phyloP scores from a whole-genome alignment of 2,113 vertebrate species.

The Dasypus novemcinctus region DNA sequence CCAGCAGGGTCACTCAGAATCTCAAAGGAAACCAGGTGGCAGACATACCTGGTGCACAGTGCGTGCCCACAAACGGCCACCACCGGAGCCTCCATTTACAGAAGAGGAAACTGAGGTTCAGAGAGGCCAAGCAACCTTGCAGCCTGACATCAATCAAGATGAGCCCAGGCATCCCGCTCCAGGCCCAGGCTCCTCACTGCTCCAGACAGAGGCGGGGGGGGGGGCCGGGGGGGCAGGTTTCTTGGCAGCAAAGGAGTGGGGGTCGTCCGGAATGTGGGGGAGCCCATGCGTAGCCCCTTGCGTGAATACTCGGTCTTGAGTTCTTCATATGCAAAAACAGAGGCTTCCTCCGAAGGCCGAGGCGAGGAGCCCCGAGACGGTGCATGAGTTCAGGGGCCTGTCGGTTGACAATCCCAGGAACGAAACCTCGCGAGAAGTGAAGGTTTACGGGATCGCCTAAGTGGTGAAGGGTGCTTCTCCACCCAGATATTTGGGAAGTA shows the following conservation, averaged over 20 bases:
- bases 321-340: background rate
- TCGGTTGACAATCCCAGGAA: no score
- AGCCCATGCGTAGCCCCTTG: background rate
- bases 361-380: accelerated
- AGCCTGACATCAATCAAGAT: background rate
- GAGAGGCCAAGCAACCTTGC: background rate
- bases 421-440: no score
- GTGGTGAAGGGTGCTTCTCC: background rate
- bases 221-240: background rate
- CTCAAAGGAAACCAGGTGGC: background rate
- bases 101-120: constrained; percentile 15
- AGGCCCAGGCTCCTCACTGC: background rate
- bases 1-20: background rate
- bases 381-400: no score
- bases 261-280: accelerated
- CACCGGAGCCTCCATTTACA: background rate
- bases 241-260: background rate
- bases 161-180: background rate
- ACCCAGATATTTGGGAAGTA: background rate
- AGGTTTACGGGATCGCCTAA: background rate
- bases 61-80: background rate
- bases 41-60: background rate
- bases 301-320: background rate
- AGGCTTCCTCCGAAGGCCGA: accelerated
- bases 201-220: accelerated